These are phyloP conservation scores for Pocillopora grandis DNA, from an alignment of 92 coral and sea anemone species.

Conservation along the genomic window DNA sequence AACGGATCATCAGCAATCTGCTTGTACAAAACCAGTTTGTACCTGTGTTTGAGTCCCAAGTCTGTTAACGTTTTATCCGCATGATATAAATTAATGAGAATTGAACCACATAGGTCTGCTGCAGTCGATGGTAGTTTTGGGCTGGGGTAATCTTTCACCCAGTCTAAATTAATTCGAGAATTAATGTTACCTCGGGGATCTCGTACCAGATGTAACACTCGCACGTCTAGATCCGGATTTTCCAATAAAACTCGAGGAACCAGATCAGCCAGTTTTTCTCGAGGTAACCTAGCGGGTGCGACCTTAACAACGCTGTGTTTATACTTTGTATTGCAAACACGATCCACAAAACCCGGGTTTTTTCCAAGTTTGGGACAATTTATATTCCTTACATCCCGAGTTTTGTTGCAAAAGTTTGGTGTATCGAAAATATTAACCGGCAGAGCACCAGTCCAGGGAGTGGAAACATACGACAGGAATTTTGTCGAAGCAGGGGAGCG, in stretches of 20 bases:
- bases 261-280: constrained; percentile 26
- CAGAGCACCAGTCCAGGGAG: constrained; percentile 23
- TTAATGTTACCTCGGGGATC: constrained; percentile 59
- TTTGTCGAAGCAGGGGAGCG: constrained; percentile 27
- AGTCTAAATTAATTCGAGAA: constrained; percentile 40
- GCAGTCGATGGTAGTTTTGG: not conserved
- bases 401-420: constrained; percentile 21
- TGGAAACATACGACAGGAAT: constrained; percentile 32
- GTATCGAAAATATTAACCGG: constrained; percentile 30
- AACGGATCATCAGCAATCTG: constrained; percentile 52
- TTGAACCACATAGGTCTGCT: constrained; percentile 27
- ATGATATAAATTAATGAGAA: constrained; percentile 16
- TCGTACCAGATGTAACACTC: constrained; percentile 47
- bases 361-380: constrained; percentile 19
- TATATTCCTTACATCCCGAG: not conserved
- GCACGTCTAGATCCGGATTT: constrained; percentile 41
- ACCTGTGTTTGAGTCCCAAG: constrained; percentile 24
- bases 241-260: constrained; percentile 47
- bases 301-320: constrained; percentile 61
- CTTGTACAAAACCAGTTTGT: constrained; percentile 46
- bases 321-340: constrained; percentile 37
- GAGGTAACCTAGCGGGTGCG: constrained; percentile 42
- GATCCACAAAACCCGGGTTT: constrained; percentile 34
- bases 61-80: constrained; percentile 13
- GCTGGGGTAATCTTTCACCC: constrained; percentile 51